Base-by-base conservation (phyloP, 2,113 vertebrate genomes). In the Chrysochloris asiatica region DNA sequence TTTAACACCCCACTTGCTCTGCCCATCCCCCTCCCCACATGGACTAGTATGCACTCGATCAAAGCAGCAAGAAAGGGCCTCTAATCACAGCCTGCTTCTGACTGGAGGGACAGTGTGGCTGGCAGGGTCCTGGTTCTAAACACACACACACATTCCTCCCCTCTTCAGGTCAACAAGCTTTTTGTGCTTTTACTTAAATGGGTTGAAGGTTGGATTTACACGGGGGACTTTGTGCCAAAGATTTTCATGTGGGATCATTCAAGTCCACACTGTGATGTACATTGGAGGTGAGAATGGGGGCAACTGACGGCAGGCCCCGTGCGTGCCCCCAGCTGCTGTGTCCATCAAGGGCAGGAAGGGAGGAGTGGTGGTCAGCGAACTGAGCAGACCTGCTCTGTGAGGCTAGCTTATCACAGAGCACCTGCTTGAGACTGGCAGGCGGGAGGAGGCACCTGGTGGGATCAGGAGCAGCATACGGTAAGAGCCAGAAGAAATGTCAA, bases 361-460 rank as follows among this genome's bases (percentile, higher is more conserved):
- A 4, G 47, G 41, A 10, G 1, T 26, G 2, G 2, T 6, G n/a
- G n/a, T n/a, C n/a, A n/a, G n/a, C n/a, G 14, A 19, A 36, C 36
- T 79, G 26, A 41, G 24, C n/a, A 78, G 26, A 13, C 19, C 14
- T 2, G 2, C 30, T 54, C 54, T 6, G 2, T 6, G 52, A 65
- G 13, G 11, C 52, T 77, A 17, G 0, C 52, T 43, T 16, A 30
- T 16, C 11, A 1, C 6, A n/a, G 5, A 50, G 56, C 13, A 3
- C n/a, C n/a, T n/a, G n/a, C n/a, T n/a, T n/a, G 22, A 59, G 56
- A 24, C 56, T 30, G 36, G 63, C 26, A 21, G 65, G 28, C 54
- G 12, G 3, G 59, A 59, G 24, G 12, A 33, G 33, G 41, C 30
- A 50, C 21, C 61, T 50, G 81, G 43, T 10, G 21, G 2, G 67